phyloP scores from a whole-genome alignment of 2,797 vertebrate species.

The Epinephelus malabaricus region DNA sequence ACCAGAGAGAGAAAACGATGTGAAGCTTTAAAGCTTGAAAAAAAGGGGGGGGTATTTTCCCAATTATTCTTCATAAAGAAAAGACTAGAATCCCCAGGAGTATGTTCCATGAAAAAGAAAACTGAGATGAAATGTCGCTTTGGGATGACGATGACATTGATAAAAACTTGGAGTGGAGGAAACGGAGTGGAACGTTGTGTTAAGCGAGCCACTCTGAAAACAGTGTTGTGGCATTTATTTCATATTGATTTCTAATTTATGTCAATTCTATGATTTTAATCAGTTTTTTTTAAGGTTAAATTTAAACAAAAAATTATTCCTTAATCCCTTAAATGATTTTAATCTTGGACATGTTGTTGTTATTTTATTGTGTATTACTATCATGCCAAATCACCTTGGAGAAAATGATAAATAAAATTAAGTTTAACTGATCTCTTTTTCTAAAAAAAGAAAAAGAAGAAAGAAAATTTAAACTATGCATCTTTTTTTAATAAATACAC shows the following conservation, averaged over 20 bases:
- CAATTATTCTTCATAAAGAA: slow-evolving; percentile 24
- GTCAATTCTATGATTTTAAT: neutral
- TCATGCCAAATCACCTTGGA: neutral
- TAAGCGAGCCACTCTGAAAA: neutral
- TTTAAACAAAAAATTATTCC: slow-evolving; percentile 4
- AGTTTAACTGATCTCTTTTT: neutral
- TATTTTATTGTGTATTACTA: neutral
- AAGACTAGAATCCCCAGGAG: slow-evolving; percentile 15
- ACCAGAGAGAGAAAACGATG: neutral
- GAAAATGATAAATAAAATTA: neutral
- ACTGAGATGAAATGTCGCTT: slow-evolving; percentile 32
- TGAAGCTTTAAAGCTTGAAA: slow-evolving; percentile 6
- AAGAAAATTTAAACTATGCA: neutral
- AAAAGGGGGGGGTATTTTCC: slow-evolving; percentile 6
- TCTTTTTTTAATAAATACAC: neutral
- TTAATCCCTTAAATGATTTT: neutral
- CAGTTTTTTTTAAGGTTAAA: slow-evolving; percentile 11
- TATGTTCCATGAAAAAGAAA: slow-evolving; percentile 23
- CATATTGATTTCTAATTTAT: neutral
- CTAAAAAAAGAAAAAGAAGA: neutral
- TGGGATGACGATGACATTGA: slow-evolving; percentile 38
- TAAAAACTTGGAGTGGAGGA: slow-evolving; percentile 23
- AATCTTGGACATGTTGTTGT: neutral
- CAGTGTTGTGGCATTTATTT: neutral
- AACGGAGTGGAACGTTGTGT: neutral